Percentiles rank a stretch among this genome's conserved stretches.
phyloP scores from a whole-genome alignment of 2,113 vertebrate genomes.

The Campylomormyrus tamandua region DNA sequence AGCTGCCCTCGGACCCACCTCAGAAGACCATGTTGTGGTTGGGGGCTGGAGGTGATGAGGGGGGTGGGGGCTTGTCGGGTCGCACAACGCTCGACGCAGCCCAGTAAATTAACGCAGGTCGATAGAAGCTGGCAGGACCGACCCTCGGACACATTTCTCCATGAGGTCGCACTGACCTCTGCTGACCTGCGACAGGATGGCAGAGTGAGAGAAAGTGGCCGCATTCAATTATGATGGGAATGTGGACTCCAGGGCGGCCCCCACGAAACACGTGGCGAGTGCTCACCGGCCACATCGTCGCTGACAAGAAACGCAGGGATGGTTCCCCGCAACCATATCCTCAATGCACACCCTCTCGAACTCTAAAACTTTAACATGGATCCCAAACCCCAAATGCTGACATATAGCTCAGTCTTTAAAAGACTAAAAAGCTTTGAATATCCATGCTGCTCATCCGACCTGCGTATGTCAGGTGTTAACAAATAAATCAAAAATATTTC shows the following conservation, averaged over 20 bases:
- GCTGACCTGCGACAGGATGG: conserved; percentile 13
- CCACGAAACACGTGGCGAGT: background rate
- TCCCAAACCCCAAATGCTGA: background rate
- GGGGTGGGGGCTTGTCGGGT: background rate
- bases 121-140: conserved; percentile 17
- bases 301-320: background rate
- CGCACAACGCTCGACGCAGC: background rate
- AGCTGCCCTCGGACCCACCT: conserved; percentile 26
- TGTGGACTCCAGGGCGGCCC: background rate
- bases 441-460: background rate
- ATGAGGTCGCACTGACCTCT: background rate
- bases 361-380: background rate
- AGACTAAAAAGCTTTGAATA: background rate
- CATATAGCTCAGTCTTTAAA: background rate
- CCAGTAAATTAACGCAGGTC: conserved; percentile 16
- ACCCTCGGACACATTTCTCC: background rate
- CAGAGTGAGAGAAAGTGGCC: background rate
- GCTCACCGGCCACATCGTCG: background rate
- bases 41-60: background rate
- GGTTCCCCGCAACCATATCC: background rate
- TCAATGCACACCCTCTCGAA: background rate
- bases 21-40: conserved; percentile 13
- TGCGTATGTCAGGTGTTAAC: background rate
- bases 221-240: conserved; percentile 26
- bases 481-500: background rate